These are phyloP conservation scores for Drosophila rellima DNA, from an alignment of 2,888 invertebrate species.

Conservation along the genomic window DNA sequence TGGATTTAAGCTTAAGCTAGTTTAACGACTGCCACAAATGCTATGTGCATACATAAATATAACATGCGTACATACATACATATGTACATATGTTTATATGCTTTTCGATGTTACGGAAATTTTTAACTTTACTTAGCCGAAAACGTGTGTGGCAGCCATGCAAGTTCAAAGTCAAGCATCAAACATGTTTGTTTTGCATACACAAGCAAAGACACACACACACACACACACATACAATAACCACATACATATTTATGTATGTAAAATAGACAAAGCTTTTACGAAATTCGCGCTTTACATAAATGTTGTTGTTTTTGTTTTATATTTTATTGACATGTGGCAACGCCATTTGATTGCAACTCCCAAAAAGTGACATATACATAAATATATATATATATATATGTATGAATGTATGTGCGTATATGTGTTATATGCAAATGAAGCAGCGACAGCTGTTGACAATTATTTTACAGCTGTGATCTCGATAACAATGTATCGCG, in stretches of 20 bases:
- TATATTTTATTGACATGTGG: conserved; percentile 28
- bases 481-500: conserved; percentile 26
- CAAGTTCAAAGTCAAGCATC: conserved; percentile 69
- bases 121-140: conserved; percentile 21
- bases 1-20: conserved; percentile 30
- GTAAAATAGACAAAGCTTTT: not conserved
- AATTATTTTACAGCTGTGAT: conserved; percentile 17
- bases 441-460: conserved; percentile 22
- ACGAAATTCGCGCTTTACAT: conserved; percentile 38
- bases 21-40: conserved; percentile 19
- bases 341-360: conserved; percentile 10
- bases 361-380: conserved; percentile 10
- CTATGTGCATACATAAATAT: conserved; percentile 28
- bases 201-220: conserved; percentile 17
- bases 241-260: not conserved
- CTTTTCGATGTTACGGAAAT: conserved; percentile 34
- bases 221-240: conserved; percentile 7
- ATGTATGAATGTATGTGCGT: not conserved
- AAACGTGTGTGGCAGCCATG: conserved; percentile 15
- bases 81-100: not conserved
- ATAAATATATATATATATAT: conserved; percentile 4
- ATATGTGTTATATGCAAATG: conserved; percentile 7
- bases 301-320: conserved; percentile 11
- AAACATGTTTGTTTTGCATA: conserved; percentile 58
- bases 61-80: conserved; percentile 4